A percentile compares a stretch with the other conserved stretches of the same genome.
These are phyloP conservation scores for Alethe castanea DNA, from an alignment of 2,113 vertebrate genomes.

Conservation along the genomic window DNA sequence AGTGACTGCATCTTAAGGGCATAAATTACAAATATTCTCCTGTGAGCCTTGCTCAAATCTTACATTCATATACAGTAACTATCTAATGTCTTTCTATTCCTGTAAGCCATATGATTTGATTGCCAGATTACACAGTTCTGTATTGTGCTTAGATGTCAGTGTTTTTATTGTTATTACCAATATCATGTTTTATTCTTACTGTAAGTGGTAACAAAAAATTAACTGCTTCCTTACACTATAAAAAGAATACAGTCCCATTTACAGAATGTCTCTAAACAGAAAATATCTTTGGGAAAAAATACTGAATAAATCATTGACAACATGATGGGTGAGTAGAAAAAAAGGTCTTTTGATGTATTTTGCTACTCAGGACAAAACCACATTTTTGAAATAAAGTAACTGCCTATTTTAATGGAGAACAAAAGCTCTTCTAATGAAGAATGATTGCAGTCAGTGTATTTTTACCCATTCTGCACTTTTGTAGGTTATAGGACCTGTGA, in stretches of 20 bases:
- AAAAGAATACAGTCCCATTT: slow-evolving; percentile 28
- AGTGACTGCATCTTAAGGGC: not conserved
- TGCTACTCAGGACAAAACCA: not conserved
- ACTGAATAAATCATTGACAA: slow-evolving; percentile 33
- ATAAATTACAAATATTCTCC: slow-evolving; percentile 51
- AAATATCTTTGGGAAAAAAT: not conserved
- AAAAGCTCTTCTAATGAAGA: not conserved
- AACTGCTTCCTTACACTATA: slow-evolving; percentile 54
- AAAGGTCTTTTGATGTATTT: not conserved
- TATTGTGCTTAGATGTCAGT: slow-evolving; percentile 41
- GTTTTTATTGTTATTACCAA: slow-evolving; percentile 61
- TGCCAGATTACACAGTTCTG: slow-evolving; percentile 48
- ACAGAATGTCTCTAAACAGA: slow-evolving; percentile 17
- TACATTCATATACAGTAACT: slow-evolving; percentile 57
- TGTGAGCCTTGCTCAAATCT: not conserved
- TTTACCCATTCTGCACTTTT: not conserved
- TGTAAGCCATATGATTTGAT: slow-evolving; percentile 54
- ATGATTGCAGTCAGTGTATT: not conserved
- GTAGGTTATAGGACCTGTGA: not conserved
- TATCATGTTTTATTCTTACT: slow-evolving; percentile 52
- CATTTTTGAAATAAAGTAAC: not conserved
- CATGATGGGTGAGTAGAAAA: not conserved
- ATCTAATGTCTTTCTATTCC: slow-evolving; percentile 61
- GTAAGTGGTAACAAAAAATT: slow-evolving; percentile 52
- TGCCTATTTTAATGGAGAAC: not conserved